Evolutionary conservation across 2,888 invertebrate genomes (phyloP).

Genomic region (Automeris io): DNA sequence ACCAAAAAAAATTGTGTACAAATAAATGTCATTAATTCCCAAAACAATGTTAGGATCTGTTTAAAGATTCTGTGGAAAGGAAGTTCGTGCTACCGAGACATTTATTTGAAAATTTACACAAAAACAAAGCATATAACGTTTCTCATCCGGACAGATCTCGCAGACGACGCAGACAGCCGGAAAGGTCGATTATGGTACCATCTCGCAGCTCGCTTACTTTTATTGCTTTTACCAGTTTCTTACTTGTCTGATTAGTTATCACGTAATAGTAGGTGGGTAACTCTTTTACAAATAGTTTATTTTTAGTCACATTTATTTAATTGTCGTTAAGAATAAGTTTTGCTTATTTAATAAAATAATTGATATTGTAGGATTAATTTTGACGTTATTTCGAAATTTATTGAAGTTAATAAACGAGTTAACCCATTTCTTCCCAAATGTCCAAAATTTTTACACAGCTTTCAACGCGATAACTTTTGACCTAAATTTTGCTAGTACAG

Average conservation of each 20-base stretch:
- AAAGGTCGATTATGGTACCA: constrained; percentile 12
- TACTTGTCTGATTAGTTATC: constrained; percentile 3
- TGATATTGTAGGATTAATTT: too few species aligned
- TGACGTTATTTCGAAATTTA: too few species aligned
- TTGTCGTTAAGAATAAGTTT: too few species aligned
- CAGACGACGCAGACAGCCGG: constrained; percentile 15
- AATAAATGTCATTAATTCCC: neutral
- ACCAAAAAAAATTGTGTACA: neutral
- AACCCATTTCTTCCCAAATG: too few species aligned
- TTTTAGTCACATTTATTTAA: too few species aligned
- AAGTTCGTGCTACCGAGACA: constrained; percentile 17
- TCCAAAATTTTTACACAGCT: too few species aligned
- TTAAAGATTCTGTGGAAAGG: constrained; percentile 12
- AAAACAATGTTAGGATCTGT: constrained; percentile 3
- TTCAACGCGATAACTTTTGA: too few species aligned
- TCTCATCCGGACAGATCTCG: constrained; percentile 7
- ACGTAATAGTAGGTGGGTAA: constrained; percentile 18
- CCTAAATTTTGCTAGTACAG: too few species aligned
- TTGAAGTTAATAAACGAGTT: too few species aligned
- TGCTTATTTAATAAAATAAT: too few species aligned
- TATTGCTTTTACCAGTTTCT: constrained; percentile 6
- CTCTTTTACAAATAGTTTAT: too few species aligned
- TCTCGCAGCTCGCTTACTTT: constrained; percentile 11
- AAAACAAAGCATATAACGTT: constrained; percentile 3
- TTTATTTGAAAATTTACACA: constrained; percentile 7